phyloP scores from a whole-genome alignment of 2,113 vertebrate species.

The Bathybates hornii region DNA sequence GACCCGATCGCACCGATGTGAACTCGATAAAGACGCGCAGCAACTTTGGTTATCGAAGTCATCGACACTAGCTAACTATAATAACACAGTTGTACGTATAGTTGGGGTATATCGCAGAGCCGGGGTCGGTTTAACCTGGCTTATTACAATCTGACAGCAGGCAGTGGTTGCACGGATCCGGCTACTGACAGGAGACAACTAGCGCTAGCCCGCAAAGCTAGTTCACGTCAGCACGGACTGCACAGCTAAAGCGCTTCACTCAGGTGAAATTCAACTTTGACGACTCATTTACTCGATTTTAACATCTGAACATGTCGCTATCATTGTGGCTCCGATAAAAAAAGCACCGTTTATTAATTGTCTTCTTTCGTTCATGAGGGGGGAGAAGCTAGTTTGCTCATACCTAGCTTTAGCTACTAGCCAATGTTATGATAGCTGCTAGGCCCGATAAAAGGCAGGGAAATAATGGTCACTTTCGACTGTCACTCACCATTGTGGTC shows the following conservation, averaged over 20 bases:
- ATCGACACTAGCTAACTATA: not conserved
- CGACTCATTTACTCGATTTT: not conserved
- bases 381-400: not conserved
- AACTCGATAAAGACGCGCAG: not conserved
- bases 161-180: conserved; percentile 1
- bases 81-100: not conserved
- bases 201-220: conserved; percentile 23
- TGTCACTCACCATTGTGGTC: conserved; percentile 62
- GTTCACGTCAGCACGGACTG: conserved; percentile 42
- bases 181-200: conserved; percentile 31
- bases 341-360: not conserved
- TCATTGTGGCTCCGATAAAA: not conserved
- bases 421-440: conserved; percentile 41
- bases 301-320: not conserved
- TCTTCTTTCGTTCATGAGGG: not conserved
- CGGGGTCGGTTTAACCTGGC: not conserved
- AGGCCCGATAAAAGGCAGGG: conserved; percentile 30
- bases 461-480: not conserved
- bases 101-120: accelerated
- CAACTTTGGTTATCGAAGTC: not conserved
- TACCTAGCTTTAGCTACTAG: conserved; percentile 19
- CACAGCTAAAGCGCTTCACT: not conserved
- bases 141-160: conserved; percentile 6
- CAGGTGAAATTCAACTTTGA: not conserved
- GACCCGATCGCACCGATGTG: not conserved